phyloP scores from a whole-genome alignment of 2,888 invertebrate species.

The Ormyrus pomaceus region DNA sequence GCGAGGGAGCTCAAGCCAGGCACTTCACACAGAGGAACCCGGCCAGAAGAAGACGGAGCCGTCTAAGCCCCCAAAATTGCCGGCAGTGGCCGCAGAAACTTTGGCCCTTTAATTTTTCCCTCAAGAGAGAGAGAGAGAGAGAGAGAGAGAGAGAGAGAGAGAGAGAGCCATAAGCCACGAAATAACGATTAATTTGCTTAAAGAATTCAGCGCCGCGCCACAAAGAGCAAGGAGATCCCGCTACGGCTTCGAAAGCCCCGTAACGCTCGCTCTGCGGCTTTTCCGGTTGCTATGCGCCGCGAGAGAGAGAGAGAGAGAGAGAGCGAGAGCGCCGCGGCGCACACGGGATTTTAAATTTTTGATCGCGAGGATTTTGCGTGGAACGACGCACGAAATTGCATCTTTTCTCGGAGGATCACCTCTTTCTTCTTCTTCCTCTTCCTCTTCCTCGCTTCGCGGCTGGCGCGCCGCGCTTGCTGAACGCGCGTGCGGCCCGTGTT shows the following conservation, averaged over 20 bases:
- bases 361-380: slow-evolving; percentile 47
- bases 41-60: too few species aligned
- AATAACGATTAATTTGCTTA: slow-evolving; percentile 39
- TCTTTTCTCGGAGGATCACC: slow-evolving; percentile 18
- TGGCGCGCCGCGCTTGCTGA: background rate
- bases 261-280: background rate
- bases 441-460: background rate
- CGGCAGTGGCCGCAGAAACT: slow-evolving; percentile 4
- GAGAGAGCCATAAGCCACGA: background rate
- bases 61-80: slow-evolving; percentile 18
- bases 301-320: background rate
- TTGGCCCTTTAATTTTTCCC: slow-evolving; percentile 38
- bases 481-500: background rate
- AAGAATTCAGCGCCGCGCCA: slow-evolving; percentile 2
- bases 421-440: background rate
- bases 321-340: background rate
- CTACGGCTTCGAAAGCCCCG: background rate
- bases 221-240: background rate
- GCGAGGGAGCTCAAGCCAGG: slow-evolving; percentile 1
- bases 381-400: slow-evolving; percentile 53
- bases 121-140: too few species aligned
- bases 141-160: too few species aligned
- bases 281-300: background rate
- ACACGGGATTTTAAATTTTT: slow-evolving; percentile 51
- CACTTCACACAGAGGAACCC: background rate